Evolutionary conservation across 92 coral and sea anemone species (phyloP), one percentile per base, ranked within the genome.

Genomic region (Phenganax subtilis): DNA sequence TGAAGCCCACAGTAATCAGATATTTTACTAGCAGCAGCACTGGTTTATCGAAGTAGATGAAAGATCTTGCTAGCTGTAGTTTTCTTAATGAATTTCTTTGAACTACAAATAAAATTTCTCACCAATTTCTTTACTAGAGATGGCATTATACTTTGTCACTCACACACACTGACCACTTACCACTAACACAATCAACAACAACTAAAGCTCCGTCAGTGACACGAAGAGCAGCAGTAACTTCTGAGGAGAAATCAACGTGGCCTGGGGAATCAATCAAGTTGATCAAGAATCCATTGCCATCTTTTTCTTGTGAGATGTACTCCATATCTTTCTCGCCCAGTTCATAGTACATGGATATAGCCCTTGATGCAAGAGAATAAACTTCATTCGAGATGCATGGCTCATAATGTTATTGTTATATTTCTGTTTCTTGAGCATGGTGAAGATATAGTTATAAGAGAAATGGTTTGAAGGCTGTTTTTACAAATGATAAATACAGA

Each of bases 141-240:
- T 72, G 47, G 56, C n/a, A 11, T 51, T 72, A 29, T 69, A 30
- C 0, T 9, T 15, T 76, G n/a, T 12, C 27, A 9, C 28, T 20
- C 72, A 27, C 4, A 27, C 11, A 29, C 44, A 20, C 6, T 51
- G 6, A 71, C 57, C 16, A 86, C 98, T 79, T 80, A 93, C 98
- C 98, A 87, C 98, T 93, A 30, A 93, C 92, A 80, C 93, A 86
- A 65, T 93, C 98, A 1, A 93, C 98, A 3, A 93, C 98, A 57
- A 93, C 98, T 66, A 93, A 87, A 31, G 98, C 98, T 74, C 98
- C 98, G 87, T 93, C 98, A 47, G 98, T 93, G 28, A 93, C 98
- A 86, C 98, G 98, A 7, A 93, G 82, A 17, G 98, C 98, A 85
- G 98, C 98, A 56, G 98, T 93, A 0, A 93, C 98, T 74, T 93